phyloP scores from a whole-genome alignment of 2,113 vertebrate species.

The Thunnus maccoyii region DNA sequence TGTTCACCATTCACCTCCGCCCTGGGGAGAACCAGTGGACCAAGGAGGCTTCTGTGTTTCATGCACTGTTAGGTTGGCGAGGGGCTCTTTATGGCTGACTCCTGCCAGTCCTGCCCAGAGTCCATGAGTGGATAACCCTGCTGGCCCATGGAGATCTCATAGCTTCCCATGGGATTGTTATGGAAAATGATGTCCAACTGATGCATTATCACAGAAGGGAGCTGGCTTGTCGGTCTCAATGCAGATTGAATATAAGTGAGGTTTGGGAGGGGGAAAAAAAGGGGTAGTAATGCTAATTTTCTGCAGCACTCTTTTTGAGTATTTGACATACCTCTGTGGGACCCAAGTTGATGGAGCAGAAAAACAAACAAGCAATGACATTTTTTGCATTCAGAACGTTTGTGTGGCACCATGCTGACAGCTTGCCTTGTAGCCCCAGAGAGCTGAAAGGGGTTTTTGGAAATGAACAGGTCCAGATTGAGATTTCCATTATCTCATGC shows the following conservation, averaged over 20 bases:
- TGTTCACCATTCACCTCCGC: conserved; percentile 60
- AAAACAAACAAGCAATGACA: conserved; percentile 53
- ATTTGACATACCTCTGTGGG: conserved; percentile 49
- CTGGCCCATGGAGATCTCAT: conserved; percentile 53
- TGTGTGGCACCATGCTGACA: conserved; percentile 49
- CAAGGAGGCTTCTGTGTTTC: conserved; percentile 73
- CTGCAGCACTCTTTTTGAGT: conserved; percentile 19
- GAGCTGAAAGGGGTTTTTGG: conserved; percentile 30
- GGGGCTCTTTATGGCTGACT: conserved; percentile 60
- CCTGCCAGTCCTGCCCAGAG: conserved; percentile 56
- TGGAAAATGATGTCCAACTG: conserved; percentile 38
- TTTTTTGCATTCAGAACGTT: conserved; percentile 50
- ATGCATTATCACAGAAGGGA: conserved; percentile 44
- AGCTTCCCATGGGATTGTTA: conserved; percentile 46
- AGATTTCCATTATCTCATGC: conserved; percentile 72
- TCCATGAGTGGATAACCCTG: conserved; percentile 52
- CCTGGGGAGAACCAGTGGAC: conserved; percentile 70
- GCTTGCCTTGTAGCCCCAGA: conserved; percentile 52
- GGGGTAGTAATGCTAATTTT: conserved; percentile 23
- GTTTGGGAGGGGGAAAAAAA: not conserved
- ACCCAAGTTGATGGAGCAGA: conserved; percentile 54
- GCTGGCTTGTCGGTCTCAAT: conserved; percentile 34
- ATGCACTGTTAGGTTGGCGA: conserved; percentile 76
- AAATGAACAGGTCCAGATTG: conserved; percentile 72
- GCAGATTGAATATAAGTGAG: conserved; percentile 13